Base-by-base conservation (phyloP, 2,888 invertebrate species). In the Andrena flavipes region DNA sequence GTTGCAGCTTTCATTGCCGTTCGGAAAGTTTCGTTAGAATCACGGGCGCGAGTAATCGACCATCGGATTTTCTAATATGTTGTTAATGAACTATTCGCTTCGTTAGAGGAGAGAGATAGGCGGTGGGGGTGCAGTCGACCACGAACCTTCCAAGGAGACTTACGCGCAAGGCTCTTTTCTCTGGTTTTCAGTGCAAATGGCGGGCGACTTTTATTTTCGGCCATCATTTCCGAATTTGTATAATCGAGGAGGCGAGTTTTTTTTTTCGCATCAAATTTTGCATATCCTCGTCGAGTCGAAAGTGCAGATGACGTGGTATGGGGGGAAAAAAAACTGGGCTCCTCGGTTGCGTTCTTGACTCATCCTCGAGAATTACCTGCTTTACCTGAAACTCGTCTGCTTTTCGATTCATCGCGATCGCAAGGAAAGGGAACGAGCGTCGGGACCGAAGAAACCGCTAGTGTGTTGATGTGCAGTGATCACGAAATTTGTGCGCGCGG, bases 201-300 rank as follows among this genome's bases (percentile, higher is more conserved):
- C 62, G 29, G 20, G 26, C 74, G 63, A 72, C 62, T 75, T 70
- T 72, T 80, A 75, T 76, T 64, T 63, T 60, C 13, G 64, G 30
- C 48, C 20, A 35, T 48, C 70, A 48, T 62, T 7, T 13, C 23
- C 51, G 49, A 26, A 48, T 90, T 91, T 87, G 82, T 87, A 88
- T 87, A 89, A 90, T 87, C 84, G 86, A 81, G 86, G 88, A 70
- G 86, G 88, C 89, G 85, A 90, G 89, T 89, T 87, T 88, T 88
- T 88, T 88, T 26, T 86, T 70, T 20, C 35, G 23, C 26, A 30
- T 26, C 6, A 26, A 69, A 6, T 42, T n/a, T 29, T 7, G 49
- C 33, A 54, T 26, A 49, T 7, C n/a, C 56, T 16, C 20, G 0
- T 63, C 26, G 13, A 56, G 23, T 42, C 23, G 26, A 8, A 56